phyloP scores from a whole-genome alignment of 1,140 invertebrate genomes.

The Chlorops oryzae region DNA sequence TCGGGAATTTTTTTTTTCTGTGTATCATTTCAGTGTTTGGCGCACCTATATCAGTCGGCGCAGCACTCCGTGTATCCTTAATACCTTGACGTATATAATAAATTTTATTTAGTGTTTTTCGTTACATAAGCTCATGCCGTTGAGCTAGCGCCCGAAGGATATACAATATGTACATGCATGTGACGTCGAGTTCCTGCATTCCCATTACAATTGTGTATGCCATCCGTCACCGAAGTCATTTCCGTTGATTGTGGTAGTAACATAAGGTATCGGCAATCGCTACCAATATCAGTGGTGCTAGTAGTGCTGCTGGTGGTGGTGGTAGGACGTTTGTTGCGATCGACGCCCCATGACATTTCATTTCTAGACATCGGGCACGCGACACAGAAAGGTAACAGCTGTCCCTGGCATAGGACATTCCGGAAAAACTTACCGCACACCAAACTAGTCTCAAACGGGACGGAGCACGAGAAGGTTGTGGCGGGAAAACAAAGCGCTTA shows the following conservation, averaged over 20 bases:
- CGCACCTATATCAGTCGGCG: background rate
- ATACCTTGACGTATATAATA: slow-evolving; percentile 9
- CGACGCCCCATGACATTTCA: slow-evolving; percentile 38
- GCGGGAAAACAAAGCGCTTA: background rate
- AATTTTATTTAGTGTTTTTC: slow-evolving; percentile 22
- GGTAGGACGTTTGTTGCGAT: slow-evolving; percentile 19
- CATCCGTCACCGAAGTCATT: slow-evolving; percentile 45
- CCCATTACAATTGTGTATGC: slow-evolving; percentile 21
- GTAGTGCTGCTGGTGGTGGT: background rate
- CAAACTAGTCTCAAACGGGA: slow-evolving; percentile 8
- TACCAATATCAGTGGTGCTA: background rate
- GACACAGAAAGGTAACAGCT: slow-evolving; percentile 45
- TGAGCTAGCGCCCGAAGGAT: slow-evolving; percentile 11
- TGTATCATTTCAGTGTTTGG: background rate
- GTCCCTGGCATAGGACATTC: slow-evolving; percentile 33
- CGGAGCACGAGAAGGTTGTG: slow-evolving; percentile 5
- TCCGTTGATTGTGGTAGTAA: slow-evolving; percentile 29
- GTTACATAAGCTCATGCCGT: slow-evolving; percentile 28
- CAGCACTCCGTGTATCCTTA: background rate
- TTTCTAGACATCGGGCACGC: slow-evolving; percentile 39
- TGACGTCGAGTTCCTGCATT: slow-evolving; percentile 20
- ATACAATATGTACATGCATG: slow-evolving; percentile 4
- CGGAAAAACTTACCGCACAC: slow-evolving; percentile 4
- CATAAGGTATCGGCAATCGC: slow-evolving; percentile 8
- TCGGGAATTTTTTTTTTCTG: background rate